phyloP scores from a whole-genome alignment of 1,140 invertebrate species.

The Glossosoma conforme region DNA sequence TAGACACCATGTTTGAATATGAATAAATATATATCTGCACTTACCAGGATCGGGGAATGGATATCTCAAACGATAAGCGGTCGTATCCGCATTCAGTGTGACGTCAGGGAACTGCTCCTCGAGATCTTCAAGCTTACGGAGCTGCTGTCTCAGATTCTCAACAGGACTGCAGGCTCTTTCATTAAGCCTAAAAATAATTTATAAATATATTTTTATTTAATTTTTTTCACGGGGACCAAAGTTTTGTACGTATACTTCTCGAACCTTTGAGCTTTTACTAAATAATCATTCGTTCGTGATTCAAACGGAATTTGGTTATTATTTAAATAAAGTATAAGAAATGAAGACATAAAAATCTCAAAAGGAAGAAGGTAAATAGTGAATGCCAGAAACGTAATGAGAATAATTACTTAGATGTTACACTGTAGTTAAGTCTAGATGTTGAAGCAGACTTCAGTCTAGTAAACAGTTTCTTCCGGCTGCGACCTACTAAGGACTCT shows the following conservation, averaged over 20 bases:
- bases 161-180: slow-evolving; percentile 62
- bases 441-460: slow-evolving; percentile 60
- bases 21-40: too few relatives aligned
- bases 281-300: too few relatives aligned
- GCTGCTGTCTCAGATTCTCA: slow-evolving; percentile 68
- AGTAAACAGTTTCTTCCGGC: slow-evolving; percentile 56
- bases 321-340: too few relatives aligned
- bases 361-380: too few relatives aligned
- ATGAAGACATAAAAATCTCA: too few relatives aligned
- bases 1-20: too few relatives aligned
- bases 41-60: slow-evolving; percentile 65
- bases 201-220: too few relatives aligned
- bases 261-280: too few relatives aligned
- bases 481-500: slow-evolving; percentile 40
- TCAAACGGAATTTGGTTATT: too few relatives aligned
- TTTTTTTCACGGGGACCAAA: too few relatives aligned
- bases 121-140: slow-evolving; percentile 72
- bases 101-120: slow-evolving; percentile 71
- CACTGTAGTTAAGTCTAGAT: slow-evolving; percentile 51
- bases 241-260: too few relatives aligned
- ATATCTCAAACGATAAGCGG: slow-evolving; percentile 66
- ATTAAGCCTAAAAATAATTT: slow-evolving; percentile 35
- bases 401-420: slow-evolving; percentile 45
- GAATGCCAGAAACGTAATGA: too few relatives aligned
- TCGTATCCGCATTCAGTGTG: slow-evolving; percentile 58